Evolutionary conservation across 2,797 vertebrate species (phyloP).

Genomic region (Coccyzus lansbergi): DNA sequence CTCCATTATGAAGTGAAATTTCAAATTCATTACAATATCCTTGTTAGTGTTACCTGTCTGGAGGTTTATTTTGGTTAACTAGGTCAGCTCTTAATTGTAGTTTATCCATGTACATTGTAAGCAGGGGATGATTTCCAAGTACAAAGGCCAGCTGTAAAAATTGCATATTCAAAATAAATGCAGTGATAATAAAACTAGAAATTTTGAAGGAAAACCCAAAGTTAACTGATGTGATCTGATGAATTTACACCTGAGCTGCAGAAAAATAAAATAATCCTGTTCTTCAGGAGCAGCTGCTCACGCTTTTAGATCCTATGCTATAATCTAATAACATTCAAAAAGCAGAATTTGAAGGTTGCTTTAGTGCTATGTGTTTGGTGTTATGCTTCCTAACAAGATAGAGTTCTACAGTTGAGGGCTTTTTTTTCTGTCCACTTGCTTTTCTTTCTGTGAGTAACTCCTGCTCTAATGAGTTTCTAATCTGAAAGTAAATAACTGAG

Average conservation of each 20-base stretch:
- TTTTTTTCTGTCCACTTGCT: conserved; percentile 6
- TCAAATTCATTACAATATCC: neutral
- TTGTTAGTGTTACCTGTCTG: neutral
- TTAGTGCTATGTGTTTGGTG: neutral
- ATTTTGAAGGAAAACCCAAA: neutral
- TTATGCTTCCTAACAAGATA: neutral
- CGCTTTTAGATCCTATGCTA: neutral
- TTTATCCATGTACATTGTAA: neutral
- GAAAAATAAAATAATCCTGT: neutral
- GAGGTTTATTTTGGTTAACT: neutral
- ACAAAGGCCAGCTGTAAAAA: neutral
- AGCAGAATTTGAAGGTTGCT: neutral
- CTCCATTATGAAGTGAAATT: neutral
- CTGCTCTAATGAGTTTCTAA: conserved; percentile 40
- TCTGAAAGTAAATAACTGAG: conserved; percentile 63
- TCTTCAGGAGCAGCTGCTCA: neutral
- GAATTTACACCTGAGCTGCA: neutral
- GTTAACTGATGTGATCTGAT: neutral
- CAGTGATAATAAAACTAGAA: neutral
- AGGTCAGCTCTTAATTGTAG: neutral
- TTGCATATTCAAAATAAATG: neutral
- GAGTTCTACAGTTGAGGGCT: neutral
- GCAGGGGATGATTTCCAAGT: neutral
- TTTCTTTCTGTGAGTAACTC: conserved; percentile 48
- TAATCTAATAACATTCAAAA: conserved; percentile 20